These are phyloP conservation scores for Sipha flava DNA, from an alignment of 1,140 invertebrate species.

Conservation along the genomic window DNA sequence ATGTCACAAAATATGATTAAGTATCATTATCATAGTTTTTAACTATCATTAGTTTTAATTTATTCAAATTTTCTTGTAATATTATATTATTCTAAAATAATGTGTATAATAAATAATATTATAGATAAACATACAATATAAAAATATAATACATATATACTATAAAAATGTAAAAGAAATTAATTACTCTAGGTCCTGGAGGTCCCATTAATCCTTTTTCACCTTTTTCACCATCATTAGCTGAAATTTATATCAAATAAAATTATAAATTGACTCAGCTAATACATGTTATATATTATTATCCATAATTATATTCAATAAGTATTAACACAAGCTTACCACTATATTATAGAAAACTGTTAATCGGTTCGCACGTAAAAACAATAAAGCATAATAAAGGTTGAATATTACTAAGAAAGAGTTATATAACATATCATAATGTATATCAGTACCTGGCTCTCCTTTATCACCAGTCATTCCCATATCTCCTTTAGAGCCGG, in stretches of 20 bases:
- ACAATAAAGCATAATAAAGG: not conserved
- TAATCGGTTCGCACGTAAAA: not conserved
- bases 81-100: too few species aligned
- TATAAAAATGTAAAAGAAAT: not conserved
- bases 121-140: too few species aligned
- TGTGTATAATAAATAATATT: too few species aligned
- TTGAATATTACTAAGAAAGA: too few species aligned
- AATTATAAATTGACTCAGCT: not conserved
- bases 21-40: too few species aligned
- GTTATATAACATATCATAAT: not conserved
- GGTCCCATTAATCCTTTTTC: constrained; percentile 39
- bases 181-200: constrained; percentile 42
- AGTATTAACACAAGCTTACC: not conserved
- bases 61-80: too few species aligned
- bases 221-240: constrained; percentile 50
- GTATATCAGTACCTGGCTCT: not conserved
- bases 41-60: too few species aligned
- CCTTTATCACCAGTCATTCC: constrained; percentile 25
- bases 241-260: constrained; percentile 37
- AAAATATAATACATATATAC: not conserved
- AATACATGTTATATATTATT: not conserved
- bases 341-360: not conserved
- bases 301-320: not conserved
- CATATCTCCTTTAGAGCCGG: constrained; percentile 19
- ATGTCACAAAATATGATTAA: too few species aligned